Evolutionary conservation across 92 coral and sea anemone genomes (phyloP).

Genomic region (Plumapathes pennacea): DNA sequence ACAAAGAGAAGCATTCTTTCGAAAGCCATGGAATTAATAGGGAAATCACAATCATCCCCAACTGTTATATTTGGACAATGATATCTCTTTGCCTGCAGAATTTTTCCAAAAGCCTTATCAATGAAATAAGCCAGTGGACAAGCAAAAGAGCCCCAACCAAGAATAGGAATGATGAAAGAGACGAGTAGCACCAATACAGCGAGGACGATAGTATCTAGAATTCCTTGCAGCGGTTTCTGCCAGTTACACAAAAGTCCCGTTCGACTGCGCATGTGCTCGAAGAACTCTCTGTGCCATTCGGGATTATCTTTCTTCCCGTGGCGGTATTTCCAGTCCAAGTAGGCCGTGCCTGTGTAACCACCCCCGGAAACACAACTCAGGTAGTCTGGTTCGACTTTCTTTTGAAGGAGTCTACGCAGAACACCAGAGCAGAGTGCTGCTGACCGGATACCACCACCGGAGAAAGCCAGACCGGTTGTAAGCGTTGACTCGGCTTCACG

Average conservation of each 20-base stretch:
- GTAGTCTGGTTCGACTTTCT: slow-evolving; percentile 59
- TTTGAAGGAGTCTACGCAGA: slow-evolving; percentile 76
- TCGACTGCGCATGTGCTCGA: slow-evolving; percentile 73
- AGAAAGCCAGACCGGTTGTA: slow-evolving; percentile 64
- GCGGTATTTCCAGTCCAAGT: slow-evolving; percentile 80
- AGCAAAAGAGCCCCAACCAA: slow-evolving; percentile 62
- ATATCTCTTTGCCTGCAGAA: slow-evolving; percentile 1
- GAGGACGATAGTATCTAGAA: slow-evolving; percentile 47
- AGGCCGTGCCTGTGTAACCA: slow-evolving; percentile 71
- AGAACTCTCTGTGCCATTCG: slow-evolving; percentile 73
- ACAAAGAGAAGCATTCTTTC: too few species aligned
- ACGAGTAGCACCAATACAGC: slow-evolving; percentile 48
- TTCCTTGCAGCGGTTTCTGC: slow-evolving; percentile 50
- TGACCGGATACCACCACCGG: slow-evolving; percentile 87
- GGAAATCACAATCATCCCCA: too few species aligned
- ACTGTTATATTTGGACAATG: too few species aligned
- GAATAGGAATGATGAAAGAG: slow-evolving; percentile 61
- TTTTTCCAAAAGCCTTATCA: slow-evolving; percentile 65
- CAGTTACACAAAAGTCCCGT: slow-evolving; percentile 75
- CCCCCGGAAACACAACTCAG: slow-evolving; percentile 90
- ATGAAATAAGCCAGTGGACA: slow-evolving; percentile 71
- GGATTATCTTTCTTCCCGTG: slow-evolving; percentile 50
- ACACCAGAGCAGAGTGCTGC: slow-evolving; percentile 85
- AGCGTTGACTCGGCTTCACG: too few species aligned
- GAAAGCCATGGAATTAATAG: neutral